These are phyloP conservation scores for Chionomys nivalis DNA, from an alignment of 2,113 vertebrate genomes.

Conservation along the genomic window DNA sequence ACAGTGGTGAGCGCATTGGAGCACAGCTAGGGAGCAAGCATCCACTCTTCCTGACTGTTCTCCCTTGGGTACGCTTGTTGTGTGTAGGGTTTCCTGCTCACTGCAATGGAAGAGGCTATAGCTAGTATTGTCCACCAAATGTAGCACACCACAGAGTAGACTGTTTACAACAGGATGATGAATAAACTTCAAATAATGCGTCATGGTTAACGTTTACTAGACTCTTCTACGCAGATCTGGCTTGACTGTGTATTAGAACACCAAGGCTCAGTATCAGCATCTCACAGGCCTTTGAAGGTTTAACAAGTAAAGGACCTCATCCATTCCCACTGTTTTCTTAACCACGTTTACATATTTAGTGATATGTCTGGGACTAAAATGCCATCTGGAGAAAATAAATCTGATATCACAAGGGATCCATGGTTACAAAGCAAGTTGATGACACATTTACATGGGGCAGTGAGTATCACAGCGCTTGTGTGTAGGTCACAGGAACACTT, in stretches of 20 bases:
- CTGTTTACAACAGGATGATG: conserved; percentile 21
- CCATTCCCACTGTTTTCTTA: neutral
- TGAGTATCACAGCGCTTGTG: no score
- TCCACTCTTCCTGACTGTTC: neutral
- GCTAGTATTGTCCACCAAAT: neutral
- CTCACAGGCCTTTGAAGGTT: neutral
- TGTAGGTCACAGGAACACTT: neutral
- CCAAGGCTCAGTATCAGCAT: neutral
- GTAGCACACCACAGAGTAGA: conserved; percentile 3
- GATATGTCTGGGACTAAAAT: neutral
- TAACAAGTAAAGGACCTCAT: conserved; percentile 4
- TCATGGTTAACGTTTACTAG: conserved; percentile 24
- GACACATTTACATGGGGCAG: neutral
- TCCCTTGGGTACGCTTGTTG: neutral
- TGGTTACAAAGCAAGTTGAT: neutral
- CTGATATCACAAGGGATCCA: neutral
- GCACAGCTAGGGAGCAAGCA: neutral
- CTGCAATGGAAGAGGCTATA: conserved; percentile 6
- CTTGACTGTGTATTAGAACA: conserved; percentile 31
- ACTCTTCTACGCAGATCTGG: neutral
- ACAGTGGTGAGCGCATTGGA: neutral
- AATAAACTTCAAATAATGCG: conserved; percentile 51
- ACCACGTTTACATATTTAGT: neutral
- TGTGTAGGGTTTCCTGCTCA: conserved; percentile 9
- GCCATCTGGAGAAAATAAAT: neutral